Base-by-base conservation (phyloP, 2,888 invertebrate genomes). In the Dyspetes luteomarginatus region DNA sequence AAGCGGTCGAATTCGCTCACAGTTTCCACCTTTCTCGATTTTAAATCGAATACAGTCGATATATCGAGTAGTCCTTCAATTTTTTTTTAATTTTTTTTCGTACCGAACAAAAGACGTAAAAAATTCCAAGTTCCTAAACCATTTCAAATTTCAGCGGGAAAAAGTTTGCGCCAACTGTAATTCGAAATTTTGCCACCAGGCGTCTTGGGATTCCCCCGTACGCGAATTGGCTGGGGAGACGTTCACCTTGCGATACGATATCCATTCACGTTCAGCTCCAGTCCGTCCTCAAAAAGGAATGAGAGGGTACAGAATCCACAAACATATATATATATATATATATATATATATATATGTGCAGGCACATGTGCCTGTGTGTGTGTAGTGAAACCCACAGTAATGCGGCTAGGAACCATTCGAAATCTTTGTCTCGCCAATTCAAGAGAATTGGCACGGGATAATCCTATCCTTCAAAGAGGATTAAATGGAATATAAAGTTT, bases 361-460 rank as follows among this genome's bases (percentile, higher is more conserved):
- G 15, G 9, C n/a, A 26, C 0, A 28, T 12, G 19, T 36, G n/a
- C n/a, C n/a, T n/a, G n/a, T n/a, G n/a, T n/a, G n/a, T n/a, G n/a
- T n/a, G n/a, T n/a, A n/a, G n/a, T n/a, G n/a, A n/a, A 36, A 48
- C 30, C 56, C 55, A 30, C 45, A 64, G 22, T 45, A 55, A 56
- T 58, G 62, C 58, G 24, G 4, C 56, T 50, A n/a, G 50, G 17
- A 62, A 45, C 41, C 3, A 68, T 56, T 67, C 75, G 48, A 73
- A 78, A 73, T 72, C 50, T 72, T 68, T 45, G 60, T 52, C 36
- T 68, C 56, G 73, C 69, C 58, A 69, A 67, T 72, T 62, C 74
- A 81, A 75, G 55, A 75, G 56, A 73, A 45, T 73, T 52, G n/a
- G 12, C n/a, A 22, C 28, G 68, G 30, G 62, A n/a, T 22, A 26